phyloP scores from a whole-genome alignment of 2,888 invertebrate genomes.

The Orthosia gracilis region DNA sequence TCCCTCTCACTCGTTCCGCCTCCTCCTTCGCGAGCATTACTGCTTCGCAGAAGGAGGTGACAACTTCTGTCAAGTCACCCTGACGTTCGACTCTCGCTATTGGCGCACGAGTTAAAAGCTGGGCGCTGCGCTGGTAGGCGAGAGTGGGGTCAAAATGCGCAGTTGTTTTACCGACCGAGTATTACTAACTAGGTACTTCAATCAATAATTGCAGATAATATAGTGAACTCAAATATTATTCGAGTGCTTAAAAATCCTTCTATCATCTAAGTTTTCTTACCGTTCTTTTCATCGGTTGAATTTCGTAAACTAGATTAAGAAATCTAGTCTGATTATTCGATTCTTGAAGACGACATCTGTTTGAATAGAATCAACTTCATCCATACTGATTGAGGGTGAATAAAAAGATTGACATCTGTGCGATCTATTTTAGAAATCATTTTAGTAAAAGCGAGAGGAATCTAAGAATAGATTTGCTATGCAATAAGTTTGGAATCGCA shows the following conservation, averaged over 20 bases:
- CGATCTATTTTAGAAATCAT: slow-evolving; percentile 16
- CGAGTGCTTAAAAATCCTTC: background rate
- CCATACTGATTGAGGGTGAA: slow-evolving; percentile 1
- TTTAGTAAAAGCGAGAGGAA: slow-evolving; percentile 2
- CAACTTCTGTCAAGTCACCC: too few relatives aligned
- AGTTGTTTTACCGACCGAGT: too few relatives aligned
- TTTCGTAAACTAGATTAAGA: slow-evolving; percentile 7
- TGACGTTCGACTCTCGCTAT: too few relatives aligned
- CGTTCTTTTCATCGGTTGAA: background rate
- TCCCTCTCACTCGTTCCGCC: too few relatives aligned
- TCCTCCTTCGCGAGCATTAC: too few relatives aligned
- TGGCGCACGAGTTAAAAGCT: too few relatives aligned
- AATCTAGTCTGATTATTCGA: background rate
- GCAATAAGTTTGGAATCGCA: background rate
- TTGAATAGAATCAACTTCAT: background rate
- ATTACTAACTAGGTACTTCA: too few relatives aligned
- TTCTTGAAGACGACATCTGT: slow-evolving; percentile 2
- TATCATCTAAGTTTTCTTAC: background rate
- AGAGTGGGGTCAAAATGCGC: too few relatives aligned
- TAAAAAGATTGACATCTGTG: background rate
- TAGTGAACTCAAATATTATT: too few relatives aligned
- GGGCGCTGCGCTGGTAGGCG: too few relatives aligned
- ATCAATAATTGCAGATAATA: too few relatives aligned
- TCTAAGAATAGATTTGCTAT: background rate
- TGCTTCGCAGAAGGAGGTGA: too few relatives aligned